A percentile compares a stretch with the other conserved stretches of the same genome.
These are phyloP conservation scores for Caenorhabditis plicata DNA, from an alignment of 2,888 invertebrate species.

Conservation along the genomic window DNA sequence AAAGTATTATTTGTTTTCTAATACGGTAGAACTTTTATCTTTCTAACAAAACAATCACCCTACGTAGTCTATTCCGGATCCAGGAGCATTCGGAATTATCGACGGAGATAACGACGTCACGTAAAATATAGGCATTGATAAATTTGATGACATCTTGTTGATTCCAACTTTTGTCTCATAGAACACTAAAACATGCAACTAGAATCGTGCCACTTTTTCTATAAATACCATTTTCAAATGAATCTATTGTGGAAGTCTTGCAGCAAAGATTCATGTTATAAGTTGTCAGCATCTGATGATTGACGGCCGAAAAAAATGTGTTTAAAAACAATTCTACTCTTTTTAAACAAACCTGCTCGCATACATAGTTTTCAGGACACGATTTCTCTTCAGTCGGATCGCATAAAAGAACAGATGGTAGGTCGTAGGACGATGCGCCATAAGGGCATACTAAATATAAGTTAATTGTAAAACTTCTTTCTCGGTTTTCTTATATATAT, in stretches of 20 bases:
- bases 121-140: constrained; percentile 55
- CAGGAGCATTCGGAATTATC: constrained; percentile 47
- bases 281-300: constrained; percentile 52
- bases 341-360: too few relatives aligned
- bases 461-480: too few relatives aligned
- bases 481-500: too few relatives aligned
- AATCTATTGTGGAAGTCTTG: constrained; percentile 47
- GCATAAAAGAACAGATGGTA: constrained; percentile 50
- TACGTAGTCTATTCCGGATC: constrained; percentile 50
- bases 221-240: constrained; percentile 49
- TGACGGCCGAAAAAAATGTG: constrained; percentile 28
- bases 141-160: constrained; percentile 52
- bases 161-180: constrained; percentile 57
- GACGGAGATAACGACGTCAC: constrained; percentile 53
- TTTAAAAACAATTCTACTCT: neutral
- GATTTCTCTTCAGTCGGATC: constrained; percentile 50
- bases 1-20: too few relatives aligned
- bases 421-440: constrained; percentile 49
- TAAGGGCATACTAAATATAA: constrained; percentile 48
- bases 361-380: constrained; percentile 46
- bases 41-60: constrained; percentile 1
- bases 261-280: constrained; percentile 57
- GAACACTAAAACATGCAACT: constrained; percentile 37
- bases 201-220: neutral
- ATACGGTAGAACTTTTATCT: neutral